Evolutionary conservation across 64 coral and sea anemone species (phyloP), one percentile per base, ranked within the genome.

Genomic region (Cladopsammia gracilis): DNA sequence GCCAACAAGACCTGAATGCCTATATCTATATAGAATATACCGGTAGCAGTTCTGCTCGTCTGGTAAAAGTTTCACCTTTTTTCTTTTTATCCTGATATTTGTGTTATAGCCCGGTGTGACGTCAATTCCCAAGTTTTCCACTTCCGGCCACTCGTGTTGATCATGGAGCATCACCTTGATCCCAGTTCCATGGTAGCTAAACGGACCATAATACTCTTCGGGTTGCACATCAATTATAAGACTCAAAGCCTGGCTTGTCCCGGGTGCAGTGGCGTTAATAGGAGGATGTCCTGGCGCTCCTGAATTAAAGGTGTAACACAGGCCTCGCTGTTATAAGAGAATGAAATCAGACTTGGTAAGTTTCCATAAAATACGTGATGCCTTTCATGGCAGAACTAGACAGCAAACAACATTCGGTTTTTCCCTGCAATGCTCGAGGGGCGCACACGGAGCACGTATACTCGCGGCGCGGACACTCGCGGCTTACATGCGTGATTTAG

Each of bases 271-370:
- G 3, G 48, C 12, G 15, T 48, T 34, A 26, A 76, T 46, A 15
- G 78, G 15, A 65, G 53, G 75, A 46, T 56, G 59, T n/a, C 75
- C 75, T 5, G 53, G 47, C 16, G 12, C 22, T 6, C 87, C 87
- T 46, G 87, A 89, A 73, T 89, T 89, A 25, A 89, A 78, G 2
- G 87, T 89, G 73, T 89, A 78, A 70, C 87, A 89, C 45, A 65
- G 18, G 65, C 87, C 87, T 25, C 73, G 26, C 87, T 89, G 48
- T 15, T 8, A 56, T 26, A 71, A 85, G 10, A 86, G 43, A 58
- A 72, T 54, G 6, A 79, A 79, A n/a, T 79, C 9, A 79, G 18
- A 56, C n/a, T 24, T 57, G 19, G 10, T 79, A n/a, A 79, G 57
- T 25, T 53, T 57, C 48, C 4, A 7, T 47, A 34, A 34, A 34